Conservation (phyloP, 2,797 vertebrate species). For the Sebastes wilsoni region DNA sequence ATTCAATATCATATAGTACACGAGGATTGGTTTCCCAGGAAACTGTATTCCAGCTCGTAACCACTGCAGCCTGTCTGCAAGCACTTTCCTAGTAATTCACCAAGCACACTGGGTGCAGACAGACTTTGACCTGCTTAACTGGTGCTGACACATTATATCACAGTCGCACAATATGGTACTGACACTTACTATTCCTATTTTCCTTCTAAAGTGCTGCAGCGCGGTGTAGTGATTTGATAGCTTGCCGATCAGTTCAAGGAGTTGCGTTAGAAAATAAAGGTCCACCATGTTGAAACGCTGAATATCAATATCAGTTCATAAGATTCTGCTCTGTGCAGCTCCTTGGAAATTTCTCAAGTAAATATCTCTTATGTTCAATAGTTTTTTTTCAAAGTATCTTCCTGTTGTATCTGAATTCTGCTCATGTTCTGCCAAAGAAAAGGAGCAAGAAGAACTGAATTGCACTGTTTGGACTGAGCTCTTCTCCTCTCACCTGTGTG, state of each 20-base stretch:
- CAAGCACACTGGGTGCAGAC: background rate
- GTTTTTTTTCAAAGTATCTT: background rate
- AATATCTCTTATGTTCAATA: background rate
- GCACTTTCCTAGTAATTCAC: slow-evolving; percentile 31
- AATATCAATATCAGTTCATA: background rate
- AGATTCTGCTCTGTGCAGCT: background rate
- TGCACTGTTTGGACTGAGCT: slow-evolving; percentile 20
- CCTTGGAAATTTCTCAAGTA: background rate
- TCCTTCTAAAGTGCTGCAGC: background rate
- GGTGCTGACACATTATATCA: slow-evolving; percentile 12
- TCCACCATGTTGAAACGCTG: background rate
- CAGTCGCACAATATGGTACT: background rate
- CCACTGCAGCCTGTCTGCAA: slow-evolving; percentile 12
- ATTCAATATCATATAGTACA: slow-evolving; percentile 4
- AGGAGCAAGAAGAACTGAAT: slow-evolving; percentile 1
- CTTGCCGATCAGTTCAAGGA: background rate
- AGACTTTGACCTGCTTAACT: slow-evolving; percentile 25
- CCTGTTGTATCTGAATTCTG: slow-evolving; percentile 18
- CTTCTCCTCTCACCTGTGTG: slow-evolving; percentile 1
- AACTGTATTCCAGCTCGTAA: slow-evolving; percentile 19
- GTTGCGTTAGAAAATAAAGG: background rate
- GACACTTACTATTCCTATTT: background rate
- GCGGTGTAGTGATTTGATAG: slow-evolving; percentile 1
- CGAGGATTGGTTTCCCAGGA: slow-evolving; percentile 45
- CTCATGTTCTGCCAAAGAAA: slow-evolving; percentile 11